Percentiles rank a stretch among this genome's conserved stretches.
phyloP scores from a whole-genome alignment of 92 coral and sea anemone species.

The Siderastrea siderea region DNA sequence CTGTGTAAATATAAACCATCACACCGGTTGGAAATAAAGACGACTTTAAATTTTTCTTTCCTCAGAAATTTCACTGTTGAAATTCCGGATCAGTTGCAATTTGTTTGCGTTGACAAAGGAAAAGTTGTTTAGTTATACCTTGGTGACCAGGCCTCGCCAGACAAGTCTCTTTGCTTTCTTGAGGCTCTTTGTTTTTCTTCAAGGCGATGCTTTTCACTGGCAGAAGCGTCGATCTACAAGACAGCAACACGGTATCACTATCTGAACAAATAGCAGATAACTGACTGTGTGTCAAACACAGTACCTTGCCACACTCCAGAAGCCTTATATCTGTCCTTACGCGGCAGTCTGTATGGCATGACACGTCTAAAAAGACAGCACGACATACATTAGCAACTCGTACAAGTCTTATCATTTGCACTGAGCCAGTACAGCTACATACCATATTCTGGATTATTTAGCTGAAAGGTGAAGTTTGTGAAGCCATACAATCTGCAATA shows the following conservation, averaged over 20 bases:
- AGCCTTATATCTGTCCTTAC: conserved; percentile 91
- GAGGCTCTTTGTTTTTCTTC: conserved; percentile 92
- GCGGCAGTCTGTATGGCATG: conserved; percentile 95
- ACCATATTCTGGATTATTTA: conserved; percentile 95
- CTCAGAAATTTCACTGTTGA: too few relatives aligned
- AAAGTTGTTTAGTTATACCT: conserved; percentile 51
- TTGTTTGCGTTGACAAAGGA: too few relatives aligned
- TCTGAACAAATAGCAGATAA: background rate
- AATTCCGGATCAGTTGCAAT: too few relatives aligned
- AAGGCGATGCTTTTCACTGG: conserved; percentile 91
- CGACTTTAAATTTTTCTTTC: too few relatives aligned
- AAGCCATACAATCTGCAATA: conserved; percentile 81
- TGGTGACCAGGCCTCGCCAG: conserved; percentile 94
- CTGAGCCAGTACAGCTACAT: conserved; percentile 12
- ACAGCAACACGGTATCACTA: too few relatives aligned
- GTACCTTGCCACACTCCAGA: conserved; percentile 91
- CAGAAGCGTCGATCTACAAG: conserved; percentile 89
- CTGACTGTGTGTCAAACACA: background rate
- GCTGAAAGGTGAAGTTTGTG: conserved; percentile 89
- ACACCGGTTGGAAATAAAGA: too few relatives aligned
- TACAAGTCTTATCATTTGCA: background rate
- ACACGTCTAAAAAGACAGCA: conserved; percentile 58
- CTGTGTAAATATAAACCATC: too few relatives aligned
- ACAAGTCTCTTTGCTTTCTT: conserved; percentile 79
- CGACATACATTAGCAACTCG: background rate